Evolutionary conservation across 2,113 vertebrate species (phyloP).

Genomic region (Zingel zingel): DNA sequence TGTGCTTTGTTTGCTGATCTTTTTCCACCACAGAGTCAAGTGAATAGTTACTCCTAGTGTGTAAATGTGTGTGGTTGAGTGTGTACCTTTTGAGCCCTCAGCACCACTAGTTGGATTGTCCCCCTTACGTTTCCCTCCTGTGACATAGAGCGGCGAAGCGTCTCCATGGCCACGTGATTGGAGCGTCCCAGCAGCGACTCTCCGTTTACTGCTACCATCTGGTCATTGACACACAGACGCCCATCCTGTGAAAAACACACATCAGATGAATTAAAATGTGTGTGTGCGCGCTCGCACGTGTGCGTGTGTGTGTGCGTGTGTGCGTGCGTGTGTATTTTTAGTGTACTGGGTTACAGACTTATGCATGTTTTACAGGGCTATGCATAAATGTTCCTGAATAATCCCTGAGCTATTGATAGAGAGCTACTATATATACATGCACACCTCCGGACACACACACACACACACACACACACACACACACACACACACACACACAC

Average conservation of each 20-base stretch:
- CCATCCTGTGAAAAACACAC: slow-evolving; percentile 87
- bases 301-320: background rate
- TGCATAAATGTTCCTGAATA: background rate
- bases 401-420: background rate
- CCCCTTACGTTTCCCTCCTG: slow-evolving; percentile 96
- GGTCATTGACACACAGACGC: slow-evolving; percentile 92
- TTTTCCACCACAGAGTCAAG: background rate
- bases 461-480: background rate
- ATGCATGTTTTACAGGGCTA: background rate
- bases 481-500: background rate
- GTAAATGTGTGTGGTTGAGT: slow-evolving; percentile 2
- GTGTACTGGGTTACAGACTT: background rate
- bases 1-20: background rate
- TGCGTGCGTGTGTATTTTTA: background rate
- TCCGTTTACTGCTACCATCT: slow-evolving; percentile 95
- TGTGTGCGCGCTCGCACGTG: background rate
- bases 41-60: background rate
- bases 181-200: slow-evolving; percentile 93
- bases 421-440: background rate
- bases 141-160: slow-evolving; percentile 96
- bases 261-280: background rate
- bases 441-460: too few species aligned
- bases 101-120: slow-evolving; percentile 94
- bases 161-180: slow-evolving; percentile 97
- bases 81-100: slow-evolving; percentile 82